Percentiles rank a stretch among this genome's conserved stretches.
Conservation (phyloP, 2,888 invertebrate species). For the Leptopilina myrica region DNA sequence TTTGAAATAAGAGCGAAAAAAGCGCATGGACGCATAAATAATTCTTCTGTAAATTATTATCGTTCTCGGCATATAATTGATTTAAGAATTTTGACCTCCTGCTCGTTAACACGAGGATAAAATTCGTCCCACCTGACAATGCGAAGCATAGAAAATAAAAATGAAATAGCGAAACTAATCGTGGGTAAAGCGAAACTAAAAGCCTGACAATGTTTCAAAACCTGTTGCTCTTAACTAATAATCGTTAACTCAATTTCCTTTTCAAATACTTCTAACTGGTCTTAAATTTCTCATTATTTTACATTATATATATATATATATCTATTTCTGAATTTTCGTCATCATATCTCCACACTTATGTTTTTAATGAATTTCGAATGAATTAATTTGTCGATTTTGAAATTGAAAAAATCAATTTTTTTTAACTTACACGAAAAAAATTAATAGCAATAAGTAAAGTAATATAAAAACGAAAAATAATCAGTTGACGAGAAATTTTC, state of each 20-base stretch:
- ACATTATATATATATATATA: too few species aligned
- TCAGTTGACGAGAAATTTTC: too few species aligned
- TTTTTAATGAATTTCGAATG: too few species aligned
- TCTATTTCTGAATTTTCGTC: too few species aligned
- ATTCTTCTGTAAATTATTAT: constrained; percentile 50
- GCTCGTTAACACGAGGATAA: constrained; percentile 39
- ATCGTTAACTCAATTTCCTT: constrained; percentile 51
- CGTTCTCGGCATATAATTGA: constrained; percentile 42
- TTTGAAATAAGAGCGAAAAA: constrained; percentile 44
- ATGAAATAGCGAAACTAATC: constrained; percentile 45
- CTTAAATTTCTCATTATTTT: too few species aligned
- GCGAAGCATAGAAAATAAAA: constrained; percentile 35
- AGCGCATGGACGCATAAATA: constrained; percentile 44
- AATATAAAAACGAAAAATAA: too few species aligned
- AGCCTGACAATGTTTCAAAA: constrained; percentile 26
- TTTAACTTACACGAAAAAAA: too few species aligned
- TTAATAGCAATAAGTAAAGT: too few species aligned
- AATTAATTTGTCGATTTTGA: too few species aligned
- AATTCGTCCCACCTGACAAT: constrained; percentile 51
- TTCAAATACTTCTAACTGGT: constrained; percentile 39
- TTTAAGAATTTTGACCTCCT: constrained; percentile 16
- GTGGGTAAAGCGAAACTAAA: constrained; percentile 41
- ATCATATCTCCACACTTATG: too few species aligned
- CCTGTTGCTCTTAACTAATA: constrained; percentile 42
- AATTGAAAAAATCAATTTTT: too few species aligned